phyloP scores from a whole-genome alignment of 1,140 invertebrate genomes.

The Pseudomyrmex sp. region DNA sequence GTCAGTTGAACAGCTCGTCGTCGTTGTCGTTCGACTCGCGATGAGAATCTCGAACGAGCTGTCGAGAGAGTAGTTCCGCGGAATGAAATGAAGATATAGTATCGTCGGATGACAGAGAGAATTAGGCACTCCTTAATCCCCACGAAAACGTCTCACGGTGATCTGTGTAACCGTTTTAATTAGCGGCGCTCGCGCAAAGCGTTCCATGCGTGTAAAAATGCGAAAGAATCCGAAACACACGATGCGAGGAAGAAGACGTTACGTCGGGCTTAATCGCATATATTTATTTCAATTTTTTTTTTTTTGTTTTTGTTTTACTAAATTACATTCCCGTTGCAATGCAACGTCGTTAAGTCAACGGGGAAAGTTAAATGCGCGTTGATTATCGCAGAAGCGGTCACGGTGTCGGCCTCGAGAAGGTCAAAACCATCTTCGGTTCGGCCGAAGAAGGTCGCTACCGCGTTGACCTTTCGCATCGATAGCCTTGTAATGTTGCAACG shows the following conservation, averaged over 20 bases:
- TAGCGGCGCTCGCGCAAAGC: slow-evolving; percentile 42
- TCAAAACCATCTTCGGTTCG: slow-evolving; percentile 37
- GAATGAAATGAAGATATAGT: background rate
- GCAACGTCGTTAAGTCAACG: background rate
- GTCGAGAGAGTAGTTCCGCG: background rate
- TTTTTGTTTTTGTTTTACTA: too few species aligned
- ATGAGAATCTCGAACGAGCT: background rate
- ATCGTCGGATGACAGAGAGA: background rate
- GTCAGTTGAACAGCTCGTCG: background rate
- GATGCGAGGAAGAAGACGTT: too few species aligned
- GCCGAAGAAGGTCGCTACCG: slow-evolving; percentile 40
- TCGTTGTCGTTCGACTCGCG: background rate
- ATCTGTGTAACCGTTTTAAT: slow-evolving; percentile 3
- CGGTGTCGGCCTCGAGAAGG: slow-evolving; percentile 34
- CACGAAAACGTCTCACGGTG: slow-evolving; percentile 32
- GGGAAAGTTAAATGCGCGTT: background rate
- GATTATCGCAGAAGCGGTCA: slow-evolving; percentile 43
- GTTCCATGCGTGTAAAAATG: slow-evolving; percentile 37
- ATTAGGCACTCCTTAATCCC: background rate
- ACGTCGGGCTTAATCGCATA: too few species aligned
- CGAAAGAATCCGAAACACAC: too few species aligned
- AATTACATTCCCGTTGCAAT: too few species aligned
- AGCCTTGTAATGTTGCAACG: slow-evolving; percentile 68
- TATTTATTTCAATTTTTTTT: too few species aligned
- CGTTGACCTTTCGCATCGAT: slow-evolving; percentile 59